Evolutionary conservation across 92 coral and sea anemone genomes (phyloP).

Genomic region (Siderastrea radians): DNA sequence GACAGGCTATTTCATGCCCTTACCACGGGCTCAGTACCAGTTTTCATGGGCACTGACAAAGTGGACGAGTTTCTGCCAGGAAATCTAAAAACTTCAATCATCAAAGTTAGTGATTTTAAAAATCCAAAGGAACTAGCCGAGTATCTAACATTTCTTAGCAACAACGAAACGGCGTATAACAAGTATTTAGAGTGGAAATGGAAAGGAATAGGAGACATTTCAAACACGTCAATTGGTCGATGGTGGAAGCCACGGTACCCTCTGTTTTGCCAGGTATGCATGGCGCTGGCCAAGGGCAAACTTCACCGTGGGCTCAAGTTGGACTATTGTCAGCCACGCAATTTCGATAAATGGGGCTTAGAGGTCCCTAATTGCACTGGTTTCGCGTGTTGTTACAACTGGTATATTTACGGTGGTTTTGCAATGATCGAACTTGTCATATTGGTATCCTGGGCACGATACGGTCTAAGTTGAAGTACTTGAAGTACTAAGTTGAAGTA

Average conservation of each 20-base stretch:
- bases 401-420: too few relatives aligned
- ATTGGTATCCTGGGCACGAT: too few relatives aligned
- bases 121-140: constrained; percentile 92
- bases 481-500: too few relatives aligned
- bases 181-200: constrained; percentile 95
- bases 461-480: too few relatives aligned
- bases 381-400: neutral
- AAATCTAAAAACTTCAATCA: constrained; percentile 85
- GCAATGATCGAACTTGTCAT: too few relatives aligned
- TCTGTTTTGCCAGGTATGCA: constrained; percentile 95
- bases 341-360: neutral
- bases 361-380: neutral
- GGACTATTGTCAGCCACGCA: neutral
- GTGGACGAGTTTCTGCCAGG: constrained; percentile 93
- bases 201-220: constrained; percentile 92
- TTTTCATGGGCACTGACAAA: constrained; percentile 96
- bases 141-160: constrained; percentile 69
- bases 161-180: constrained; percentile 90
- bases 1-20: constrained; percentile 90
- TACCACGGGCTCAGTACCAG: constrained; percentile 94
- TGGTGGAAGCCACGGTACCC: constrained; percentile 98
- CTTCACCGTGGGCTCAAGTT: constrained; percentile 42
- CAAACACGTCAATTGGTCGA: constrained; percentile 86
- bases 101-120: constrained; percentile 90
- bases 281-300: constrained; percentile 93